Conservation (phyloP, 35 echinoderm and acorn worm genomes). For the Hemicentrotus pulcherrimus region DNA sequence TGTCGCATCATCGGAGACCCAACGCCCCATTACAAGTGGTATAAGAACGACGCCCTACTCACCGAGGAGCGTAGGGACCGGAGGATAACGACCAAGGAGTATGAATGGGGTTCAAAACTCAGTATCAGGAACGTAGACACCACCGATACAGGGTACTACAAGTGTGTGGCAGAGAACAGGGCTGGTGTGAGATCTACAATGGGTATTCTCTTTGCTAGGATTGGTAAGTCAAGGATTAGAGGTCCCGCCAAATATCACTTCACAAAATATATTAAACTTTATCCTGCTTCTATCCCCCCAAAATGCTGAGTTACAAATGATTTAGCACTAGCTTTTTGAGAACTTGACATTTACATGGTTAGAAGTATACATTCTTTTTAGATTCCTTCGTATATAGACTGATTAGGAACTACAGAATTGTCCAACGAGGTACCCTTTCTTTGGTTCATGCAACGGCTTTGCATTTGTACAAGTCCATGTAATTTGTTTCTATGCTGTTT, state of each 20-base stretch:
- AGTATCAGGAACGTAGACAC: conserved; percentile 84
- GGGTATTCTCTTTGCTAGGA: conserved; percentile 81
- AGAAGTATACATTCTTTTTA: too few relatives aligned
- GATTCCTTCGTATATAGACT: too few relatives aligned
- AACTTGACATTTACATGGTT: too few relatives aligned
- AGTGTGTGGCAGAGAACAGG: conserved; percentile 70
- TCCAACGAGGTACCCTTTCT: too few relatives aligned
- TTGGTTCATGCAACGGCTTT: too few relatives aligned
- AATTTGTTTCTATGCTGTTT: neutral
- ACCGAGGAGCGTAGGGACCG: conserved; percentile 58
- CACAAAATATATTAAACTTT: too few relatives aligned
- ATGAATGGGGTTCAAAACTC: conserved; percentile 91
- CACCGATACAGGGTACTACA: conserved; percentile 90
- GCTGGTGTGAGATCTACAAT: conserved; percentile 70
- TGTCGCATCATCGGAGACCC: conserved; percentile 87
- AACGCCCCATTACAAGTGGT: conserved; percentile 76
- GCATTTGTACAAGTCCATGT: neutral
- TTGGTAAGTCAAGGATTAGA: conserved; percentile 62
- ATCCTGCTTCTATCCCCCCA: too few relatives aligned
- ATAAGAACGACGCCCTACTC: conserved; percentile 83
- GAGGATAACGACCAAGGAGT: conserved; percentile 70
- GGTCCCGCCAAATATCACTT: neutral
- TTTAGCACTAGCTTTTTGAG: too few relatives aligned
- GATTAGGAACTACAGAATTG: too few relatives aligned
- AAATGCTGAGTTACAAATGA: too few relatives aligned